Percentiles rank a stretch among this genome's conserved stretches.
phyloP scores from a whole-genome alignment of 2,888 invertebrate species.

The Anthophora plumipes region DNA sequence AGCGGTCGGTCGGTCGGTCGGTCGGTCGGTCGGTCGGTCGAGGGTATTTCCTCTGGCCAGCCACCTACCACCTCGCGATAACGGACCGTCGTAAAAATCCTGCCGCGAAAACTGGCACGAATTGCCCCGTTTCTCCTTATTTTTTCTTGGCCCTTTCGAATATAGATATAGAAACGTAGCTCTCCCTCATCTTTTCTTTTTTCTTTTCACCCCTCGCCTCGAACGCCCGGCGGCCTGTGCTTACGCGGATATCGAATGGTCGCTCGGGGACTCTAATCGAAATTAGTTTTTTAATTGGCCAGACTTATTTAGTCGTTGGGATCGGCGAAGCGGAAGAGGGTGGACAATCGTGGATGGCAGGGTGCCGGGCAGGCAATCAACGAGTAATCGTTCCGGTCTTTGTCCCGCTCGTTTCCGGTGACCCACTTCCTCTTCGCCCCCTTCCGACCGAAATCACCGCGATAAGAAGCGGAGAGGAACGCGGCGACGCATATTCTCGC shows the following conservation, averaged over 20 bases:
- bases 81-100: slow-evolving; percentile 34
- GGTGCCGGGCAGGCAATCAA: neutral
- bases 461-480: slow-evolving; percentile 10
- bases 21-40: no score
- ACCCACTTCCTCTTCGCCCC: slow-evolving; percentile 27
- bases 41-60: slow-evolving; percentile 7
- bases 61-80: neutral
- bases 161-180: neutral
- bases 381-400: slow-evolving; percentile 52
- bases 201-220: slow-evolving; percentile 60
- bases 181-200: slow-evolving; percentile 35
- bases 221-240: slow-evolving; percentile 69
- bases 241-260: slow-evolving; percentile 77
- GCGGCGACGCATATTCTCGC: slow-evolving; percentile 18
- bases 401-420: slow-evolving; percentile 42
- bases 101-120: slow-evolving; percentile 12
- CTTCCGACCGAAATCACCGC: neutral
- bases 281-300: slow-evolving; percentile 84
- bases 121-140: slow-evolving; percentile 27
- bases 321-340: slow-evolving; percentile 37
- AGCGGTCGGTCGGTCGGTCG: neutral
- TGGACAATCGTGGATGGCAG: neutral
- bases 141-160: neutral
- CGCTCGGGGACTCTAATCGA: slow-evolving; percentile 82
- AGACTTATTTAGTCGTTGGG: slow-evolving; percentile 83